Evolutionary conservation across 1,140 invertebrate species (phyloP).

Genomic region (Plodia interpunctella): DNA sequence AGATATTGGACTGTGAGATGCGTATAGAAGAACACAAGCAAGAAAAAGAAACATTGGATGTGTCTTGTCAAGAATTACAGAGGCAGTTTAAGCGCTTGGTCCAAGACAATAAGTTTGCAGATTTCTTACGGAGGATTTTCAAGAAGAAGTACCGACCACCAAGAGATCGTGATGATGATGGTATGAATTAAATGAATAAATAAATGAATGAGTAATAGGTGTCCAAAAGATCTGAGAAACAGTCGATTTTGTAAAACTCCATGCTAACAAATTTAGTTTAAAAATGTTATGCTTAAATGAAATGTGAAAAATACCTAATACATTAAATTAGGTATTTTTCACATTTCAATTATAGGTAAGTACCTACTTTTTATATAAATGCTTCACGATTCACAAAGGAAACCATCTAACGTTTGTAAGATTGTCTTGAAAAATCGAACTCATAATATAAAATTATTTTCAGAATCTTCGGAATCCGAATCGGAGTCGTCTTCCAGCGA

Average conservation of each 20-base stretch:
- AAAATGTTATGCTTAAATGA: too few species aligned
- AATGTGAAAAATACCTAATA: too few species aligned
- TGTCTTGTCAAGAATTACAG: conserved; percentile 77
- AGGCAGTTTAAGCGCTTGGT: conserved; percentile 78
- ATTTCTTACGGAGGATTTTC: conserved; percentile 86
- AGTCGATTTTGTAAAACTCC: too few species aligned
- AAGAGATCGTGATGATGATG: conserved; percentile 63
- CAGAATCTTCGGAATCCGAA: conserved; percentile 60
- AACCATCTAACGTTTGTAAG: too few species aligned
- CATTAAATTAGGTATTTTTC: too few species aligned
- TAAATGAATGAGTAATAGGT: too few species aligned
- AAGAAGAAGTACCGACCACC: conserved; percentile 84
- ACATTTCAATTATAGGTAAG: too few species aligned
- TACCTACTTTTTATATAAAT: too few species aligned
- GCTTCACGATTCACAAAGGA: too few species aligned
- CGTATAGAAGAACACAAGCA: conserved; percentile 79
- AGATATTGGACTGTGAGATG: conserved; percentile 75
- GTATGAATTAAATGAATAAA: conserved; percentile 26
- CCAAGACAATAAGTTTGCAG: conserved; percentile 84
- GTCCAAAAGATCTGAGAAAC: too few species aligned
- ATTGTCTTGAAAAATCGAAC: too few species aligned
- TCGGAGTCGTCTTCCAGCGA: conserved; percentile 78
- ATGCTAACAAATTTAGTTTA: too few species aligned
- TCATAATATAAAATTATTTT: not conserved
- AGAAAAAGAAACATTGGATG: conserved; percentile 77